Conservation (phyloP, 2,888 invertebrate species). For the Achlya flavicornis region DNA sequence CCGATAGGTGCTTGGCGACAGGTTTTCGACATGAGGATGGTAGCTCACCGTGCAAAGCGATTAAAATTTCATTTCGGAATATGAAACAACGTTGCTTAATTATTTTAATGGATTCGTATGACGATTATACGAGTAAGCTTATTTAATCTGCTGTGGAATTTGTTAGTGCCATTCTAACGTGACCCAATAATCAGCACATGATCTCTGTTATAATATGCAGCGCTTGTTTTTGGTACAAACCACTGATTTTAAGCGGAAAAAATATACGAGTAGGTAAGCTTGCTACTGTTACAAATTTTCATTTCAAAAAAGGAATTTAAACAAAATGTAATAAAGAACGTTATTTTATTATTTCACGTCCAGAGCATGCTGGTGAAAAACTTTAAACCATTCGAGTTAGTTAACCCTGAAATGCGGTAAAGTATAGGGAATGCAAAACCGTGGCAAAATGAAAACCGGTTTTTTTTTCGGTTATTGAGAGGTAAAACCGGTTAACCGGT, state of each 20-base stretch:
- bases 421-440: no score
- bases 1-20: no score
- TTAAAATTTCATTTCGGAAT: no score
- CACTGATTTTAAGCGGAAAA: background rate
- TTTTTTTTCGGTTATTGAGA: no score
- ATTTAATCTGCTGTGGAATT: constrained; percentile 26
- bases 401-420: background rate
- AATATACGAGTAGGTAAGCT: background rate
- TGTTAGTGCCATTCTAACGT: constrained; percentile 25
- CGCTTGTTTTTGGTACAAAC: constrained; percentile 15
- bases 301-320: no score
- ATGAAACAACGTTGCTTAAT: background rate
- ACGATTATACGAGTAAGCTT: constrained; percentile 21
- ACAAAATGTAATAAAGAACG: no score
- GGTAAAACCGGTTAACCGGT: no score
- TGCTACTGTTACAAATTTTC: no score
- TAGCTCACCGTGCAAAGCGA: no score
- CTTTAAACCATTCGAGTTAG: background rate
- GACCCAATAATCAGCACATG: constrained; percentile 33
- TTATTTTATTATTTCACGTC: no score
- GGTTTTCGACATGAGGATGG: no score
- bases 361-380: background rate
- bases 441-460: no score
- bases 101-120: constrained; percentile 1
- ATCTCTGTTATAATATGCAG: constrained; percentile 29